Evolutionary conservation across 1,140 invertebrate genomes (phyloP), one percentile per base, ranked within the genome.

Genomic region (Pseudomyrmex gracilis): DNA sequence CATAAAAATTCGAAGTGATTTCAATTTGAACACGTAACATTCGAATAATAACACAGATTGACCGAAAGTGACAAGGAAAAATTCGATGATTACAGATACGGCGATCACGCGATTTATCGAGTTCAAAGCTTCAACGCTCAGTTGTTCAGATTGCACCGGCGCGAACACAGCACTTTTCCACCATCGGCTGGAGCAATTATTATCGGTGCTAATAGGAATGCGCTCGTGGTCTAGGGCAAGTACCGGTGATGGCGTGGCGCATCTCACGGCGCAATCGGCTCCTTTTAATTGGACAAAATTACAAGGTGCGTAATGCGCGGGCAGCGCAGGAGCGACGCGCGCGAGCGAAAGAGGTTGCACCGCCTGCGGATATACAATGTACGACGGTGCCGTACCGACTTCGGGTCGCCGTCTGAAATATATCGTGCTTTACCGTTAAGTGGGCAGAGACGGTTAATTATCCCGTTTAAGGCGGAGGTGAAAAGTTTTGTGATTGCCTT

Each of bases 221-320:
- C 49, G 73, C 51, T 45, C 61, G 74, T 47, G 63, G 61, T 86
- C 74, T 82, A 82, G 74, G 53, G 12, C 20, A 43, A 55, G 7
- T 13, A 13, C 49, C 1, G 13, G 49, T 51, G 13, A 9, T 51
- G 13, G 9, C 43, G n/a, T 45, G 17, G 8, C 22, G 67, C n/a
- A n/a, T 55, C 34, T 55, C 53, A 55, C 80, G 66, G 15, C 51
- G 51, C 66, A 88, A 83, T 82, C 84, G 86, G 88, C 34, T 86
- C 70, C 84, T 88, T 92, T 92, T 91, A 91, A 91, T 92, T 91
- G 88, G 85, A 84, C 87, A 63, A 91, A 92, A 92, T 92, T 91
- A 91, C 86, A 92, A 91, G 91, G 91, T 91, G 88, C 89, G 90
- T 91, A 91, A 92, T 91, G 90, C 85, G 74, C 86, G 87, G 76